These are phyloP conservation scores for Eulemur rubriventer DNA, from an alignment of 2,797 vertebrate species.

Conservation along the genomic window DNA sequence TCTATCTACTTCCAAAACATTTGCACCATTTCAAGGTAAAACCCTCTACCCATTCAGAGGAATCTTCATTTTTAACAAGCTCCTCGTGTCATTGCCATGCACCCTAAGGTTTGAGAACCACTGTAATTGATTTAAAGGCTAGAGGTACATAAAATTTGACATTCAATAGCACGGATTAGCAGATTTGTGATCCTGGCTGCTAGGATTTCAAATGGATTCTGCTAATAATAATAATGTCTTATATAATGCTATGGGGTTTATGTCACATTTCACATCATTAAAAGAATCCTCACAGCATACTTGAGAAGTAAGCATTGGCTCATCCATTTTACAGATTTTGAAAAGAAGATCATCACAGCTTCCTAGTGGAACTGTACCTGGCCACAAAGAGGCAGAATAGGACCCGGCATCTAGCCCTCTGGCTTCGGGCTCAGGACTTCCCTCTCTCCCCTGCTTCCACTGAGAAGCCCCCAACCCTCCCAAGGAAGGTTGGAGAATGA, in stretches of 20 bases:
- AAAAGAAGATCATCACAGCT: not conserved
- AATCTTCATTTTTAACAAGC: not conserved
- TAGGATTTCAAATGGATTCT: conserved; percentile 77
- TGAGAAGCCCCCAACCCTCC: not conserved
- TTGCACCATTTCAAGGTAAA: not conserved
- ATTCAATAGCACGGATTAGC: conserved; percentile 79
- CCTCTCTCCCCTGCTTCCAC: not conserved
- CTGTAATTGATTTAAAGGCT: conserved; percentile 62
- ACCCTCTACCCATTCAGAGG: not conserved
- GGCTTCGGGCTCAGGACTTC: not conserved
- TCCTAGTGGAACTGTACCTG: not conserved
- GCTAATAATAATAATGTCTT: not conserved
- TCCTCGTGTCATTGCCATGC: not conserved
- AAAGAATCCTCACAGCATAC: not conserved
- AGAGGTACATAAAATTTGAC: conserved; percentile 80
- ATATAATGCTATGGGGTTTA: not conserved
- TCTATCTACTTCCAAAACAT: not conserved
- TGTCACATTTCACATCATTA: not conserved
- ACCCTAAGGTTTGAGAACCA: not conserved
- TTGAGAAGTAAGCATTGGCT: not conserved
- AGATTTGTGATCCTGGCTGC: conserved; percentile 80
- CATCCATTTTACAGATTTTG: conserved; percentile 17
- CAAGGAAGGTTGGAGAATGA: conserved; percentile 38
- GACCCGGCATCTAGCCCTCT: not conserved
- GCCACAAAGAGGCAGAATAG: not conserved